Evolutionary conservation across 2,113 vertebrate genomes (phyloP).

Genomic region (Pholis gunnellus): DNA sequence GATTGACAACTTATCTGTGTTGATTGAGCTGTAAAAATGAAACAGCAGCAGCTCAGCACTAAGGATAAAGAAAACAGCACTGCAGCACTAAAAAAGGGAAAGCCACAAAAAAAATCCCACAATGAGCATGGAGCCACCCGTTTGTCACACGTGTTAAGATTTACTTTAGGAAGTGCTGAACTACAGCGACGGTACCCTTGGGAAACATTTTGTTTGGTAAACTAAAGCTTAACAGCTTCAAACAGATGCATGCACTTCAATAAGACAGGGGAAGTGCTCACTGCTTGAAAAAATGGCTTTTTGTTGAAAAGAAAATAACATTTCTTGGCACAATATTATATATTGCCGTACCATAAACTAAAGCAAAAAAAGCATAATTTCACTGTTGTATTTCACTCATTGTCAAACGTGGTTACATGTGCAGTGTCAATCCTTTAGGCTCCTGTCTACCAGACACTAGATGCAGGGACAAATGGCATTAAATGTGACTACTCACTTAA

Average conservation of each 20-base stretch:
- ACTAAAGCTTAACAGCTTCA: not conserved
- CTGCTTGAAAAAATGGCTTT: conserved; percentile 8
- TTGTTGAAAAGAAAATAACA: not conserved
- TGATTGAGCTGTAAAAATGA: conserved; percentile 2
- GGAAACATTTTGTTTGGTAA: conserved; percentile 6
- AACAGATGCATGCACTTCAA: conserved; percentile 9
- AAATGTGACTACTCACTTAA: not conserved
- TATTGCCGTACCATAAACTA: not conserved
- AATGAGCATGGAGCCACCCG: not conserved
- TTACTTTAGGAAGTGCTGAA: not conserved
- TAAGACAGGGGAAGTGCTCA: not conserved
- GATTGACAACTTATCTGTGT: not conserved
- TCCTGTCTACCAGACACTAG: not conserved
- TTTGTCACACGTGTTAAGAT: conserved; percentile 12
- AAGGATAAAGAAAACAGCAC: conserved; percentile 1
- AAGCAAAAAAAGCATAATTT: not conserved
- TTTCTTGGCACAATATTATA: not conserved
- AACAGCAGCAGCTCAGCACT: conserved; percentile 13
- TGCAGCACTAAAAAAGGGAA: not conserved
- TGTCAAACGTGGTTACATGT: not conserved
- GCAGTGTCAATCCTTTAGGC: not conserved
- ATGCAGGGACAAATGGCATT: not conserved
- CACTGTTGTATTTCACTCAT: not conserved
- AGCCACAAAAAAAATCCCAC: not conserved
- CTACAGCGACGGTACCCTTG: not conserved